These are phyloP conservation scores for Megaceryle torquata DNA, from an alignment of 2,113 vertebrate genomes.

Conservation along the genomic window DNA sequence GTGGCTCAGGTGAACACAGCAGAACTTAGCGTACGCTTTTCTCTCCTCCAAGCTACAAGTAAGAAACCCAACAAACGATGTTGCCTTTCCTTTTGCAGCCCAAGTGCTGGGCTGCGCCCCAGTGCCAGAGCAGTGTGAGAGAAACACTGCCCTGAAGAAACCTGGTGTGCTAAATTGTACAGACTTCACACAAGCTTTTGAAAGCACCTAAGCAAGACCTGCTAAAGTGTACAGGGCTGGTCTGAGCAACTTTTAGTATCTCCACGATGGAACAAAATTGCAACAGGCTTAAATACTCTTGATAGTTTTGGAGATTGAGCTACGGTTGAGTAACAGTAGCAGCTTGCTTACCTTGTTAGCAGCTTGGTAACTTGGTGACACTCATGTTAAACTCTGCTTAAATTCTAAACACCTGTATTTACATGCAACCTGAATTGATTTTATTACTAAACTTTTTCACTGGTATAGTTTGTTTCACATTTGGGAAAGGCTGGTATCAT, in stretches of 20 bases:
- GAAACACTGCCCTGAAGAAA: neutral
- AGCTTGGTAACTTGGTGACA: neutral
- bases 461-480: neutral
- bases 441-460: neutral
- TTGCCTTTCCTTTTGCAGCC: neutral
- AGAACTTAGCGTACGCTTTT: accelerated
- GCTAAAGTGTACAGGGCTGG: neutral
- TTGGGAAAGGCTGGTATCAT: neutral
- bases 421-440: neutral
- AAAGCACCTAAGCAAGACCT: neutral
- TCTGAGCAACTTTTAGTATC: neutral
- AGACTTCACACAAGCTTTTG: neutral
- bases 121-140: accelerated
- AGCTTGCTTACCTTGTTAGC: neutral
- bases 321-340: neutral
- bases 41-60: neutral
- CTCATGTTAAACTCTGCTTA: neutral
- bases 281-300: neutral
- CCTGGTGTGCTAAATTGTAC: accelerated
- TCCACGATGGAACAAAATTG: neutral
- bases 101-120: neutral
- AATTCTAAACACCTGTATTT: neutral
- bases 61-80: accelerated
- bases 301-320: neutral
- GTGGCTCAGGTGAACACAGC: neutral